Conservation (phyloP, 2,888 invertebrate species). For the Campaea margaritaria region DNA sequence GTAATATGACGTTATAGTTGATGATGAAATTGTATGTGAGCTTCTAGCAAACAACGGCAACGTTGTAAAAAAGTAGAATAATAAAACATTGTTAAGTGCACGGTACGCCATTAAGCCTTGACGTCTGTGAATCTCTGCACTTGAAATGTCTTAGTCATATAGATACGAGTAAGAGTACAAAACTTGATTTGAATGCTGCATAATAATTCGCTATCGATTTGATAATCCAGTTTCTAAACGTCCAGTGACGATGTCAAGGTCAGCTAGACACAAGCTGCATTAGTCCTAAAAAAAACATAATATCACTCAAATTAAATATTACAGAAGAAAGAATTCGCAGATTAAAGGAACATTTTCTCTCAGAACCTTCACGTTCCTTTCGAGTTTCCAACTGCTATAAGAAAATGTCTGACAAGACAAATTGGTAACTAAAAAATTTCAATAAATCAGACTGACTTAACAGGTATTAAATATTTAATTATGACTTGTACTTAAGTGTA, state of each 20-base stretch:
- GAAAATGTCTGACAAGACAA: background rate
- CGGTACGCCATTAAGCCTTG: background rate
- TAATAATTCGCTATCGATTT: background rate
- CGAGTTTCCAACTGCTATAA: background rate
- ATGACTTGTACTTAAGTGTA: too few species aligned
- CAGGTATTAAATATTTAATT: too few species aligned
- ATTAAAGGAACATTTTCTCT: background rate
- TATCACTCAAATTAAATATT: too few species aligned
- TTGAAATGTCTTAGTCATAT: constrained; percentile 2
- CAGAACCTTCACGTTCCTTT: background rate
- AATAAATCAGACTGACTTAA: too few species aligned
- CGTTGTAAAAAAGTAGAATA: background rate
- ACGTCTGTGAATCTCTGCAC: constrained; percentile 1
- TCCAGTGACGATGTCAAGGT: too few species aligned
- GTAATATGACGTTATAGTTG: constrained; percentile 27
- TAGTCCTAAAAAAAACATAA: background rate
- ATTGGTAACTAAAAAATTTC: background rate
- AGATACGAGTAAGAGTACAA: background rate
- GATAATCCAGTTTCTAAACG: background rate
- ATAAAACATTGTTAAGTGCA: background rate
- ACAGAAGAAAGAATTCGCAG: too few species aligned
- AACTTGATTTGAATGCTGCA: too few species aligned
- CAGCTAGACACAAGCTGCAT: background rate
- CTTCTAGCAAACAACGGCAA: background rate
- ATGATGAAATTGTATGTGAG: constrained; percentile 24